Evolutionary conservation across 2,797 vertebrate species (phyloP).

Genomic region (Cryptoblepharus egeriae): DNA sequence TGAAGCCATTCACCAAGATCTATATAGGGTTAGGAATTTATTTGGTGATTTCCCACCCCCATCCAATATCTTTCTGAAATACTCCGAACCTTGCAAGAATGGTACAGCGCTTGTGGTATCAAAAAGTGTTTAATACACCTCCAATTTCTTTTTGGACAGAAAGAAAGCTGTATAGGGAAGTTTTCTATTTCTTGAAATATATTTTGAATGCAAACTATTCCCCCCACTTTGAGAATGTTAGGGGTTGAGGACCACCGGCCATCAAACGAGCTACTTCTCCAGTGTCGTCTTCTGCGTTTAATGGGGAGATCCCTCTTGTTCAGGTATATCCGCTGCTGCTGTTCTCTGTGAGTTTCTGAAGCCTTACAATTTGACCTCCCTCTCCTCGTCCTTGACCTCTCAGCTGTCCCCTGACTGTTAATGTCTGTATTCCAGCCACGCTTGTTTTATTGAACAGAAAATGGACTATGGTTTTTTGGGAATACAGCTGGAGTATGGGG

Average conservation of each 20-base stretch:
- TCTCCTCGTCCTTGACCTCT: conserved; percentile 68
- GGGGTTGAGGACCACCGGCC: conserved; percentile 62
- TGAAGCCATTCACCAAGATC: background rate
- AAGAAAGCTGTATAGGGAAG: no score
- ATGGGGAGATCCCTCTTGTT: conserved; percentile 65
- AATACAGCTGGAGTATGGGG: conserved; percentile 48
- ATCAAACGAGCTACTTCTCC: conserved; percentile 66
- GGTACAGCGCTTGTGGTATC: background rate
- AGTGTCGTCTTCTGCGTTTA: conserved; percentile 61
- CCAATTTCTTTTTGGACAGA: no score
- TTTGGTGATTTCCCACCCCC: background rate
- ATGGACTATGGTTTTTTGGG: conserved; percentile 55
- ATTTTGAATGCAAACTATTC: background rate
- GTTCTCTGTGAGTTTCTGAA: conserved; percentile 72
- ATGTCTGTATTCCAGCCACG: conserved; percentile 67
- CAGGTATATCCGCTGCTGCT: conserved; percentile 68
- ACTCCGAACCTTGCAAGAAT: background rate
- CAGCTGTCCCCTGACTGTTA: conserved; percentile 66
- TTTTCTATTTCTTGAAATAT: no score
- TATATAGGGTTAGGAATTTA: background rate
- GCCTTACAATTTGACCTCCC: conserved; percentile 75
- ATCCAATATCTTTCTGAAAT: background rate
- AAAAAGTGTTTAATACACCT: no score
- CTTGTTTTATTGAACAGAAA: conserved; percentile 75
- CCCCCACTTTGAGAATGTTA: conserved; percentile 51